Base-by-base conservation (phyloP, 2,888 invertebrate genomes). In the Monoplex corrugatus region DNA sequence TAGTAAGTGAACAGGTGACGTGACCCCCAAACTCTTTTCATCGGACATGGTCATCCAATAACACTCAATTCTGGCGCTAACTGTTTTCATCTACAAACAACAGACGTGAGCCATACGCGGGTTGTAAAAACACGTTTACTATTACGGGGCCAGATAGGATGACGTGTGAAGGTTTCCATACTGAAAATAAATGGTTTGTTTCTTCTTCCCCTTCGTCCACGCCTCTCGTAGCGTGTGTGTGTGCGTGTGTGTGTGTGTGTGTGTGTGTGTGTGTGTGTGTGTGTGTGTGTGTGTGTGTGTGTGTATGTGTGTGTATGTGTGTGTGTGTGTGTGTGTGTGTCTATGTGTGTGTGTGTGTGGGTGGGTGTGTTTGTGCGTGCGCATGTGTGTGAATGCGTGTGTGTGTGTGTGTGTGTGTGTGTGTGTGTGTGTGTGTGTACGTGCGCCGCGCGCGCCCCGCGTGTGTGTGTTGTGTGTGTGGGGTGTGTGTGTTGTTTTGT, bases 61-160 rank as follows among this genome's bases (percentile, higher is more conserved):
- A 68, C n/a, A 68, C 68, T 28, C 10, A 68, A 68, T 10, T n/a
- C 68, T 68, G 16, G 19, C 16, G n/a, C n/a, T 83, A 44, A 38
- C 45, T 83, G 10, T 38, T 38, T 45, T 38, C 38, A 83, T 83
- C 83, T 83, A n/a, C 32, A 83, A 84, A 13, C 57, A 84, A 85
- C 85, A 85, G 85, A 83, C 85, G 35, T 38, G 23, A 1, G 38
- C 57, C 85, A 85, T 85, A 85, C 50, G 85, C 57, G 57, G 63
- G 28, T 85, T 85, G 85, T 50, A 13, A 85, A 85, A 85, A 85
- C 85, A 85, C 32, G 85, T n/a, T 50, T 85, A 23, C 85, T 85
- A 38, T 85, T 85, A 44, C 85, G 23, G 13, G 35, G 23, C 2
- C 2, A 85, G 19, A 57, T 50, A n/a, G n/a, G 32, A 2, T 57